These are phyloP conservation scores for Struthidea cinerea DNA, from an alignment of 2,113 vertebrate species.

Conservation along the genomic window DNA sequence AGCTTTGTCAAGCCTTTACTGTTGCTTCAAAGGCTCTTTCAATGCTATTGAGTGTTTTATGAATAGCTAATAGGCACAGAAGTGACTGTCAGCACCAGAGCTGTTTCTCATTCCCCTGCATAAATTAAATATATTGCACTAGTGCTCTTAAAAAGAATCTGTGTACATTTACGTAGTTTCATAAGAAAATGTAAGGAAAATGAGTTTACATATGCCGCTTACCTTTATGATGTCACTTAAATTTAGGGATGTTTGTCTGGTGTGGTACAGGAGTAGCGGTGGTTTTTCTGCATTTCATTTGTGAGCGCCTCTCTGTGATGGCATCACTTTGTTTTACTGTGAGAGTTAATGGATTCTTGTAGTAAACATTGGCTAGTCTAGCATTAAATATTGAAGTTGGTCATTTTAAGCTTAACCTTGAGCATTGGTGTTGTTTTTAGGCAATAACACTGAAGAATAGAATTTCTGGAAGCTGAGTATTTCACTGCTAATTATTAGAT, in stretches of 20 bases:
- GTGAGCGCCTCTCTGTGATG: neutral
- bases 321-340: neutral
- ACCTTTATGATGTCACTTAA: neutral
- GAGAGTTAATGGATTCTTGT: neutral
- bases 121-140: neutral
- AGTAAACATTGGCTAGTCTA: neutral
- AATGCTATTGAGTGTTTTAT: neutral
- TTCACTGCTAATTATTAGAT: neutral
- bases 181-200: neutral
- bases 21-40: constrained; percentile 11
- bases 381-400: neutral
- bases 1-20: neutral
- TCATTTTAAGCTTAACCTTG: neutral
- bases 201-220: neutral
- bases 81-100: constrained; percentile 1
- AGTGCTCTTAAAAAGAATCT: neutral
- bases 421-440: neutral
- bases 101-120: neutral
- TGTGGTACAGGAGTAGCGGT: neutral
- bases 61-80: constrained; percentile 33
- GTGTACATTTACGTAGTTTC: neutral
- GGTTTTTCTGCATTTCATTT: neutral
- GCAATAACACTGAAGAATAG: neutral
- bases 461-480: neutral
- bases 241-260: neutral